These are phyloP conservation scores for Dendrocincla fuliginosa DNA, from an alignment of 2,797 vertebrate species.

Conservation along the genomic window DNA sequence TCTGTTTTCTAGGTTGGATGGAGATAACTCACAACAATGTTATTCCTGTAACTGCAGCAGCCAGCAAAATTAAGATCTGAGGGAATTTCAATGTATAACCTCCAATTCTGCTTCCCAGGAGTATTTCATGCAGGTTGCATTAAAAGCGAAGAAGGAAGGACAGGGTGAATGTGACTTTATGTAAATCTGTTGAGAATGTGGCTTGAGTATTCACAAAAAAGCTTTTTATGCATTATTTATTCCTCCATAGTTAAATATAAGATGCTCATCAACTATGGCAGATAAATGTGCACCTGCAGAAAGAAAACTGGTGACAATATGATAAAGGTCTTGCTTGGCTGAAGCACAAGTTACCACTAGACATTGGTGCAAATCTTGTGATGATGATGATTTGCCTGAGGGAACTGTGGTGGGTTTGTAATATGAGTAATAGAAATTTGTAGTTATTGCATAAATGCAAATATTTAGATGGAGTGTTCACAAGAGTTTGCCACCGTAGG, in stretches of 20 bases:
- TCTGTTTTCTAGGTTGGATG: neutral
- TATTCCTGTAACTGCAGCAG: neutral
- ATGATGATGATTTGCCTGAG: neutral
- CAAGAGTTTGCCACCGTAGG: neutral
- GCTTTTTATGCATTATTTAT: conserved; percentile 31
- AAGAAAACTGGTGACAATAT: neutral
- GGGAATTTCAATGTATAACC: neutral
- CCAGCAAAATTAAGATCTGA: conserved; percentile 23
- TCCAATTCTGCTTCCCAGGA: conserved; percentile 1
- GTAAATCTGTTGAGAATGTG: conserved; percentile 23
- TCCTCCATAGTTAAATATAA: neutral
- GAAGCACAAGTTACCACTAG: neutral
- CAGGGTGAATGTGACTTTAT: conserved; percentile 30
- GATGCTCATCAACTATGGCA: neutral
- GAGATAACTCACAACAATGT: neutral
- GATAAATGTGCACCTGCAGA: neutral
- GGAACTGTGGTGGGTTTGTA: neutral
- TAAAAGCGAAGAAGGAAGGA: neutral
- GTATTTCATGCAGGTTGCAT: neutral
- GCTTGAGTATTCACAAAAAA: conserved; percentile 10
- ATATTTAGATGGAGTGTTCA: neutral
- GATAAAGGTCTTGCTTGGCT: neutral
- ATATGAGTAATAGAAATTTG: neutral
- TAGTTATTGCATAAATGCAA: neutral
- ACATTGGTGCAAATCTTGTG: neutral